These are phyloP conservation scores for Montipora efflorescens DNA, from an alignment of 64 coral and sea anemone genomes.

Conservation along the genomic window DNA sequence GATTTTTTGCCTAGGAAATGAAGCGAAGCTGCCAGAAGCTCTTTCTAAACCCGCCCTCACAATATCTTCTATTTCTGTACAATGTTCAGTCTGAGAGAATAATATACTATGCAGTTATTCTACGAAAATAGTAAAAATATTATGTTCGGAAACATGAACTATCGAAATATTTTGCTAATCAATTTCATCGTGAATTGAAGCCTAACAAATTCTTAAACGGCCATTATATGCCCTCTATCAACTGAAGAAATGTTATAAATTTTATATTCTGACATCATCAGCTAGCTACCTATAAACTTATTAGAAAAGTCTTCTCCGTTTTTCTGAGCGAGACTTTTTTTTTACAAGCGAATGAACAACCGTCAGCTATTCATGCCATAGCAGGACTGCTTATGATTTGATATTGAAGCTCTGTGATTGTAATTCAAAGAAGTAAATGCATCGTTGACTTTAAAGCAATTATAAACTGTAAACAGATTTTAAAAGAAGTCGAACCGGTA, in stretches of 20 bases:
- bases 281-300: too few relatives aligned
- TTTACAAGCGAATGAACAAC: too few relatives aligned
- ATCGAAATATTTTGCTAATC: neutral
- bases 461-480: conserved; percentile 38
- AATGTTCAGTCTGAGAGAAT: neutral
- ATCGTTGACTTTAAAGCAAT: conserved; percentile 5
- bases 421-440: neutral
- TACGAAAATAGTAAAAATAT: neutral
- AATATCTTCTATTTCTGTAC: neutral
- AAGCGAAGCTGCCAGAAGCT: neutral
- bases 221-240: neutral
- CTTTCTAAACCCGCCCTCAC: neutral
- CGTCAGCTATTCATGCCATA: too few relatives aligned
- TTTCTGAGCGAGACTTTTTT: neutral
- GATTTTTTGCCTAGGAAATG: neutral
- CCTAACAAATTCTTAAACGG: neutral
- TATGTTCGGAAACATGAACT: neutral
- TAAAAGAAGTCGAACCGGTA: neutral
- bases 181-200: neutral
- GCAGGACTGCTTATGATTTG: too few relatives aligned
- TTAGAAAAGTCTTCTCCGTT: too few relatives aligned
- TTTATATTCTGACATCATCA: neutral
- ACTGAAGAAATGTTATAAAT: neutral
- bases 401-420: neutral
- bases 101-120: neutral